Base-by-base conservation (phyloP, 2,113 vertebrate species). In the Rhinolophus ferrumequinum region DNA sequence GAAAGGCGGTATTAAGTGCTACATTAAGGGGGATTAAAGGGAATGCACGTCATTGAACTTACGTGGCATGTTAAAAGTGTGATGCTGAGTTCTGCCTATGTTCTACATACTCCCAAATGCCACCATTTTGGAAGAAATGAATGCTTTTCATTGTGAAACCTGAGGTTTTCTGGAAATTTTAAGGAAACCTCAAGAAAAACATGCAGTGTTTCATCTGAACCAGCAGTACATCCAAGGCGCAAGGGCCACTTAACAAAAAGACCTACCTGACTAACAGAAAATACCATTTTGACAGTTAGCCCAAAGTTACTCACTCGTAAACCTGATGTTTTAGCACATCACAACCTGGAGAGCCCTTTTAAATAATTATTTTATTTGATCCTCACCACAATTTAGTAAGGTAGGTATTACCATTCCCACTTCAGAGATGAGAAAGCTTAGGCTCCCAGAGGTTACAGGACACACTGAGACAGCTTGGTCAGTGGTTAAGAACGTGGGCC, bases 121-220 rank as follows among this genome's bases (percentile, higher is more conserved):
- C 13, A 88, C 50, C 26, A 54, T 24, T 96, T 44, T 33, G 30
- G 76, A 83, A n/a, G 47, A 44, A 90, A 84, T 56, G 18, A 18
- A 38, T 60, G 50, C 35, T 73, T 89, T 77, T 62, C 64, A 82
- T 54, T 80, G 35, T 81, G 66, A 72, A 92, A 87, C 6, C 76
- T 38, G 33, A 81, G 26, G 33, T 72, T 80, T 95, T 76, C 92
- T 87, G 33, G 28, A 79, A 41, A 93, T 47, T 92, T 79, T 64
- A 44, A 56, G 47, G 73, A 26, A 56, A 35, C 24, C 4, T 93
- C 50, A 85, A 75, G 64, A 82, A 52, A 83, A 70, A 58, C 11
- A 73, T 0, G 1, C n/a, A 15, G 28, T 28, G 87, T 94, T 84
- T 67, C 54, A 58, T 41, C 21, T 64, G 75, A 83, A 44, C 50